phyloP scores from a whole-genome alignment of 2,113 vertebrate genomes.

The Triplophysa rosa region DNA sequence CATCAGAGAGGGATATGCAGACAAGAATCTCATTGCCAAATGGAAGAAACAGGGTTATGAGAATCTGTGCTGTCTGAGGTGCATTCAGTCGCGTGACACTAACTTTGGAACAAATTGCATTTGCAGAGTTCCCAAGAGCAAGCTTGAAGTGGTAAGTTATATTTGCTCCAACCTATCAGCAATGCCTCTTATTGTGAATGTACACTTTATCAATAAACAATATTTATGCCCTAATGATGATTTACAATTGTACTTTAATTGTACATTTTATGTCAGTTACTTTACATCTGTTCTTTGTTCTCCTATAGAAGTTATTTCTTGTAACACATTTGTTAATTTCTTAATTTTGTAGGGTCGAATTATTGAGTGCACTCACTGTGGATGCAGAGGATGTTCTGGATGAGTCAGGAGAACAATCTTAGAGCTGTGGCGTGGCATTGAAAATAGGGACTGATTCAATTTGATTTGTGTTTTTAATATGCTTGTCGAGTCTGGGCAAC shows the following conservation, averaged over 20 bases:
- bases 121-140: conserved; percentile 96
- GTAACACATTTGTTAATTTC: not conserved
- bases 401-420: conserved; percentile 61
- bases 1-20: conserved; percentile 95
- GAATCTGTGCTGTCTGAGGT: conserved; percentile 95
- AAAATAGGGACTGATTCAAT: conserved; percentile 47
- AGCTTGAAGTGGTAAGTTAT: conserved; percentile 91
- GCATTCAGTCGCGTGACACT: conserved; percentile 97
- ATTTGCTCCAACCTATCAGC: not conserved
- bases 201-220: no score
- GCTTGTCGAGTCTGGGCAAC: conserved; percentile 8
- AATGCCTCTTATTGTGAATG: no score
- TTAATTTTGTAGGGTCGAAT: conserved; percentile 85
- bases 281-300: not conserved
- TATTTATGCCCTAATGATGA: not conserved
- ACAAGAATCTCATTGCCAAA: conserved; percentile 97
- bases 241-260: not conserved
- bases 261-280: not conserved
- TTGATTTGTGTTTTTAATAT: conserved; percentile 49
- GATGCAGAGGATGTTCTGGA: conserved; percentile 95
- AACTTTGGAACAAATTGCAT: conserved; percentile 99
- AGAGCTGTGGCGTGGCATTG: not conserved
- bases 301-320: not conserved
- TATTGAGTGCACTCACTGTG: conserved; percentile 97
- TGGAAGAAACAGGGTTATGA: conserved; percentile 99